Evolutionary conservation across 2,113 vertebrate species (phyloP), one percentile per base, ranked within the genome.

Genomic region (Chaetodon auriga): DNA sequence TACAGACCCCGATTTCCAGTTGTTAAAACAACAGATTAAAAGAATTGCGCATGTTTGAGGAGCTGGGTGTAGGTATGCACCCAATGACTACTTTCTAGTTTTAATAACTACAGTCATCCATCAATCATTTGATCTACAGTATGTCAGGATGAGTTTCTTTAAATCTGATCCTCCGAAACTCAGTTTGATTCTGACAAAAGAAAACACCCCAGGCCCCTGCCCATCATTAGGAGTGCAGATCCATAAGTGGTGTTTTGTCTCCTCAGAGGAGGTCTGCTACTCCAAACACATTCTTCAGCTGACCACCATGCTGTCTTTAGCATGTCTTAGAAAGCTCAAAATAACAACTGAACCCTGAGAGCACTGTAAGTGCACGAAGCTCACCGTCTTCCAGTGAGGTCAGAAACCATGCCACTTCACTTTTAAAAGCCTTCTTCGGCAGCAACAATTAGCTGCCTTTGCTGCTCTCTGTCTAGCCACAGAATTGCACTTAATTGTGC

Each of bases 401-500:
- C 76, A 89, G 81, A 92, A 86, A 88, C 79, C 69, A 83, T 23
- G 74, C 79, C 82, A 82, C 85, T 89, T 90, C 62, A 83, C 80
- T 83, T 91, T 83, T 85, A 84, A 93, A 91, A 88, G 80, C 61
- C 68, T 86, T 90, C 84, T 84, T 89, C 69, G 75, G 78, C 69
- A 82, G 75, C 82, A 88, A 84, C 91, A 92, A 90, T 91, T 92
- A 89, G 78, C 84, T 78, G 70, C 64, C 79, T 71, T 58, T 78
- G 30, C 80, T 68, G 84, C 84, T 78, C 63, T 63, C 84, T 71
- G 87, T 93, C 91, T 93, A 83, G 92, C 89, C 90, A 36, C 83
- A 84, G 88, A 92, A 95, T 93, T 93, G 85, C 84, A 87, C 90
- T 87, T 93, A 94, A 94, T 94, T 91, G 81, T 72, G 49, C 69